These are phyloP conservation scores for Miltochrista miniata DNA, from an alignment of 2,888 invertebrate genomes.

Conservation along the genomic window DNA sequence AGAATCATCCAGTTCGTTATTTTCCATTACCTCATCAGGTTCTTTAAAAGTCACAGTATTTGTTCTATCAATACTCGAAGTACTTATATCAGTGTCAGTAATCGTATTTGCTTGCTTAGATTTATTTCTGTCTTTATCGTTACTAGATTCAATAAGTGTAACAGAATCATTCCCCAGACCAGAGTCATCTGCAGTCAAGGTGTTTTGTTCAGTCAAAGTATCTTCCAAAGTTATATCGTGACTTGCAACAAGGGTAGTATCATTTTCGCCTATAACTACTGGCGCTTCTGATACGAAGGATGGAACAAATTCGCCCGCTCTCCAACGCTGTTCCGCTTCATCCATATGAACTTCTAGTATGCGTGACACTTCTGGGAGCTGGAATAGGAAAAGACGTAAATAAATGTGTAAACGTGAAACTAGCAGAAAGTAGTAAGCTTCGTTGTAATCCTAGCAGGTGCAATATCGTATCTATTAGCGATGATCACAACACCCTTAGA, in stretches of 20 bases:
- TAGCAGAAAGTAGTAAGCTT: neutral
- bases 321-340: conserved; percentile 62
- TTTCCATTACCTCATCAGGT: neutral
- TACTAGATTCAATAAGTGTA: conserved; percentile 21
- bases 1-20: conserved; percentile 5
- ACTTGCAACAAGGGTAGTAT: conserved; percentile 59
- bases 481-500: too few relatives aligned
- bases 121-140: neutral
- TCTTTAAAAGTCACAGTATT: neutral
- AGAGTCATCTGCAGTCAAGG: conserved; percentile 36
- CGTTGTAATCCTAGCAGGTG: too few relatives aligned
- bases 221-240: conserved; percentile 60
- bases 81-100: neutral
- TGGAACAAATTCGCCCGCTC: conserved; percentile 51
- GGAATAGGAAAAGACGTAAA: conserved; percentile 3
- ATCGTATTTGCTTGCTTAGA: neutral
- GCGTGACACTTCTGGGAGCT: conserved; percentile 73
- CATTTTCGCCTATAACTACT: conserved; percentile 46
- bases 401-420: neutral
- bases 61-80: neutral
- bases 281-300: conserved; percentile 44
- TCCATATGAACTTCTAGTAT: conserved; percentile 69
- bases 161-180: conserved; percentile 40
- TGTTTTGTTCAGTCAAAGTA: conserved; percentile 55
- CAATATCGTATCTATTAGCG: too few relatives aligned